Percentiles rank a stretch among this genome's conserved stretches.
Evolutionary conservation across 2,888 invertebrate species (phyloP).

Genomic region (Caenorhabditis imperialis): DNA sequence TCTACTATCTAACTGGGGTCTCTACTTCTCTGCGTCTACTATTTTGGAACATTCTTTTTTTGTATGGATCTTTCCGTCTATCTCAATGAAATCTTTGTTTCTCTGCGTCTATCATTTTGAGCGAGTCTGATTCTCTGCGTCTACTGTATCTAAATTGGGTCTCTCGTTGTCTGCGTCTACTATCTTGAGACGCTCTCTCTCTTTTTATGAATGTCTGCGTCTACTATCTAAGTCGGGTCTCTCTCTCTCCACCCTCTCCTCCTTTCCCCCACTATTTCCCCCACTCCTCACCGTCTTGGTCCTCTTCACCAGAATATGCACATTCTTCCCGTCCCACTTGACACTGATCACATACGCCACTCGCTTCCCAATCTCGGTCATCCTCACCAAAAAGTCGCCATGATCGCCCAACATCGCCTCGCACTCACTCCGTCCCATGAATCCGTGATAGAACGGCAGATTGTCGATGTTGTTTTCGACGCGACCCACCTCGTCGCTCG

Average conservation of each 20-base stretch:
- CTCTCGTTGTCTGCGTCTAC: too few species aligned
- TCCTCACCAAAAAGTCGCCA: conserved; percentile 63
- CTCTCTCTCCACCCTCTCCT: not conserved
- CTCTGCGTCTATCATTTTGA: too few species aligned
- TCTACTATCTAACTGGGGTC: too few species aligned
- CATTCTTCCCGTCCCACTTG: conserved; percentile 23
- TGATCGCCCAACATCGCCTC: conserved; percentile 48
- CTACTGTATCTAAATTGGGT: too few species aligned
- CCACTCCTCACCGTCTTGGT: conserved; percentile 55
- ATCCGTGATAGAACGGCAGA: conserved; percentile 60
- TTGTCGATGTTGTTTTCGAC: conserved; percentile 56
- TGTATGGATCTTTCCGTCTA: too few species aligned
- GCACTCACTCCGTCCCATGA: conserved; percentile 54
- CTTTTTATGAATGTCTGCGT: too few species aligned
- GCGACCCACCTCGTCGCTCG: conserved; percentile 55
- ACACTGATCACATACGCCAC: conserved; percentile 55
- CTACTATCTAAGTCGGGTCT: too few species aligned
- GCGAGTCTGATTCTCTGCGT: too few species aligned
- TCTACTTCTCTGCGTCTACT: too few species aligned
- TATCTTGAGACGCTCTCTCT: too few species aligned
- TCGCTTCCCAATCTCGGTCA: conserved; percentile 43
- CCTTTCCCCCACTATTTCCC: not conserved
- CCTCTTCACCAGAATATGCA: conserved; percentile 55
- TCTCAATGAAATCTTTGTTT: too few species aligned
- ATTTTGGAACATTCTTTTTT: too few species aligned